phyloP scores from a whole-genome alignment of 2,888 invertebrate species.

The Teleiodes luculella region DNA sequence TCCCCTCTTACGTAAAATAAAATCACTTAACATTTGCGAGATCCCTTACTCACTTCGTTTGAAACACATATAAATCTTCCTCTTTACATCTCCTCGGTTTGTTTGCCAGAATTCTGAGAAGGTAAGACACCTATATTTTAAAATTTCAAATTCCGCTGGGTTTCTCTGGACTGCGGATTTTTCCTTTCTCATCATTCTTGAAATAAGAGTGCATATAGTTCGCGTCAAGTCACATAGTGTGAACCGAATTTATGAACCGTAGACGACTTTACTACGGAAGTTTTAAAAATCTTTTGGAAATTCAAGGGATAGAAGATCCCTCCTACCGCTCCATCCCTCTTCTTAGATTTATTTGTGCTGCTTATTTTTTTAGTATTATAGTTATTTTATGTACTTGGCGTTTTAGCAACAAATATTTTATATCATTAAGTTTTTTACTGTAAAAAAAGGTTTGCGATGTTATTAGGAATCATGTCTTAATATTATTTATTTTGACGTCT shows the following conservation, averaged over 20 bases:
- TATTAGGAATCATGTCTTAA: too few species aligned
- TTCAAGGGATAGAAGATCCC: too few species aligned
- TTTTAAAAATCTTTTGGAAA: neutral
- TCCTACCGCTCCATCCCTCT: too few species aligned
- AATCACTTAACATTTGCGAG: neutral
- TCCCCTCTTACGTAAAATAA: neutral
- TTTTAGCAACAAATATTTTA: too few species aligned
- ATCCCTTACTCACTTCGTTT: neutral
- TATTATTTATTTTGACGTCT: too few species aligned
- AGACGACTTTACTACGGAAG: neutral
- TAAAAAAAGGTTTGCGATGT: too few species aligned
- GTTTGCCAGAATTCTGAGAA: conserved; percentile 8
- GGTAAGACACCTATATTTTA: conserved; percentile 9
- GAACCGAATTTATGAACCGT: conserved; percentile 9
- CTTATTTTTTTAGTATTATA: too few species aligned
- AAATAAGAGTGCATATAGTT: conserved; percentile 14
- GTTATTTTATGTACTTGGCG: too few species aligned
- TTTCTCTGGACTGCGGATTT: conserved; percentile 5
- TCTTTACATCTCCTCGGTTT: conserved; percentile 1
- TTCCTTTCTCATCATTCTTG: conserved; percentile 14
- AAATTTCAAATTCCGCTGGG: conserved; percentile 9
- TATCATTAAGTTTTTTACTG: too few species aligned
- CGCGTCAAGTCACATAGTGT: neutral
- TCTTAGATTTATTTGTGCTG: too few species aligned
- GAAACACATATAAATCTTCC: conserved; percentile 13